A percentile compares a stretch with the other conserved stretches of the same genome.
Evolutionary conservation across 1,140 invertebrate genomes (phyloP).

Genomic region (Sminthurinus signatus): DNA sequence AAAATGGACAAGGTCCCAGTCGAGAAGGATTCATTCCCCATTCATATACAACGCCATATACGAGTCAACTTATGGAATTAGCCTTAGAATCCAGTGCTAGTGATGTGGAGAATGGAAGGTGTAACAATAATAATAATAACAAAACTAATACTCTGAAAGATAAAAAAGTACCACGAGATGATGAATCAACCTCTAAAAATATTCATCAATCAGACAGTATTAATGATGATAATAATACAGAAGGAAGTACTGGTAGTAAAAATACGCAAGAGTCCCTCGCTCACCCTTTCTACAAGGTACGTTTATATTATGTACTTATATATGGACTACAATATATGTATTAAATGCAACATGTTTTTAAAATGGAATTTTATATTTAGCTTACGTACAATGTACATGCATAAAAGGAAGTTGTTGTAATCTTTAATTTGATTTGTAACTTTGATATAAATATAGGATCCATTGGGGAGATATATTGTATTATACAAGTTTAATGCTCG

Average conservation of each 20-base stretch:
- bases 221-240: not conserved
- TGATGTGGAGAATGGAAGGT: constrained; percentile 6
- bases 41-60: constrained; percentile 79
- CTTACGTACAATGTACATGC: not conserved
- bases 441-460: constrained; percentile 52
- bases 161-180: constrained; percentile 72
- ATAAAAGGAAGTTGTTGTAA: too few species aligned
- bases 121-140: constrained; percentile 1
- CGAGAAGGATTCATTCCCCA: constrained; percentile 91
- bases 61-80: constrained; percentile 55
- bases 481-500: constrained; percentile 86
- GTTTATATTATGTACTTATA: not conserved
- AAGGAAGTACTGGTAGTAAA: constrained; percentile 1
- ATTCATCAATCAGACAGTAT: not conserved
- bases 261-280: constrained; percentile 40
- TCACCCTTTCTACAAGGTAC: constrained; percentile 75
- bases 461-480: constrained; percentile 78
- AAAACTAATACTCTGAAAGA: constrained; percentile 56
- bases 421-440: too few species aligned
- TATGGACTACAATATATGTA: too few species aligned
- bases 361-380: too few species aligned
- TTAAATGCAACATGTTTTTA: too few species aligned
- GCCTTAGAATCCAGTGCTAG: not conserved
- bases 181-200: constrained; percentile 41
- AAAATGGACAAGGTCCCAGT: constrained; percentile 56